Conservation (phyloP, 2,888 invertebrate genomes). For the Dicyrtoma fusca region DNA sequence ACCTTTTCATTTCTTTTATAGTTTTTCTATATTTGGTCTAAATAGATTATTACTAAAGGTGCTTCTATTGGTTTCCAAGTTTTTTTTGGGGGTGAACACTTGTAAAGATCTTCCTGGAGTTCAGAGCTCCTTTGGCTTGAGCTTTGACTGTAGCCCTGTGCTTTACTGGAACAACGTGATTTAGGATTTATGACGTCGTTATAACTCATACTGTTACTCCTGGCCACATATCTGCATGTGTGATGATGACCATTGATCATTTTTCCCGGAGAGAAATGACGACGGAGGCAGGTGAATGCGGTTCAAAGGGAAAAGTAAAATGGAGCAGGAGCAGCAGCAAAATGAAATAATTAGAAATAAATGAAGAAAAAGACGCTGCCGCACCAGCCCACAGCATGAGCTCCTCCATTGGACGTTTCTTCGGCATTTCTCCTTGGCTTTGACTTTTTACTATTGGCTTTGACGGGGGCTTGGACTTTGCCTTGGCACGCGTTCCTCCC, state of each 20-base stretch:
- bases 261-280: too few relatives aligned
- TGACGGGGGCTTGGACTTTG: background rate
- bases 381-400: constrained; percentile 23
- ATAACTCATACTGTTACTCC: background rate
- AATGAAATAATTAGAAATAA: constrained; percentile 37
- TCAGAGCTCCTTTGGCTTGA: too few relatives aligned
- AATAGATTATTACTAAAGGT: too few relatives aligned
- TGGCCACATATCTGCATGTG: background rate
- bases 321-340: background rate
- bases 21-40: too few relatives aligned
- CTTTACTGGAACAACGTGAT: background rate
- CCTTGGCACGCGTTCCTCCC: constrained; percentile 30
- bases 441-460: background rate
- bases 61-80: too few relatives aligned
- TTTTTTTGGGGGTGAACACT: too few relatives aligned
- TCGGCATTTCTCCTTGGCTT: background rate
- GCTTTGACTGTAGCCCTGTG: background rate
- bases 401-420: background rate
- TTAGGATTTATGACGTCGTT: background rate
- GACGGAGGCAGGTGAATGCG: background rate
- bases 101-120: too few relatives aligned
- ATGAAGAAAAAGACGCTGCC: constrained; percentile 33
- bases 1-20: background rate
- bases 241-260: constrained; percentile 13
- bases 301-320: too few relatives aligned